Conservation (phyloP, 2,888 invertebrate species). For the Phasia obesa region DNA sequence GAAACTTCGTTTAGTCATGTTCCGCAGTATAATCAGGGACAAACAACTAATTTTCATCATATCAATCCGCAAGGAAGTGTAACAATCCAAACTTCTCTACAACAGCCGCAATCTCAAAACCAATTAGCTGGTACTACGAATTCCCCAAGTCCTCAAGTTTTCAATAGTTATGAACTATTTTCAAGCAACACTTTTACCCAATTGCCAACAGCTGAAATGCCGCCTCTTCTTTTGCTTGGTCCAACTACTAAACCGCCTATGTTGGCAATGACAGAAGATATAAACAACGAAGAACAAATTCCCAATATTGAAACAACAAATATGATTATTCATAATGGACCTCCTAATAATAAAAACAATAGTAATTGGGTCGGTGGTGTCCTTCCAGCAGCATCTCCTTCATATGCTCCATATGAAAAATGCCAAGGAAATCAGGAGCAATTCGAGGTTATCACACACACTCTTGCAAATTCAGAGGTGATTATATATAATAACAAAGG, state of each 20-base stretch:
- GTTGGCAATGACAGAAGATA: conserved; percentile 47
- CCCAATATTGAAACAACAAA: conserved; percentile 32
- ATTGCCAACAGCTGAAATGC: conserved; percentile 76
- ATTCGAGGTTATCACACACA: neutral
- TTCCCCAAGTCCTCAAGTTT: conserved; percentile 70
- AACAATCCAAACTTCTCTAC: conserved; percentile 40
- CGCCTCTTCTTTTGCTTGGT: conserved; percentile 60
- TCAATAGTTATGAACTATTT: conserved; percentile 81
- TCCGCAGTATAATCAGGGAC: conserved; percentile 47
- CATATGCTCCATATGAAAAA: conserved; percentile 56
- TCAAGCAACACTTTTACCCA: conserved; percentile 77
- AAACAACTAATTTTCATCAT: conserved; percentile 52
- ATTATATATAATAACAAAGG: neutral
- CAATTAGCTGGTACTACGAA: conserved; percentile 35
- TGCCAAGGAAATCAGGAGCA: conserved; percentile 31
- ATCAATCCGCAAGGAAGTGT: conserved; percentile 31
- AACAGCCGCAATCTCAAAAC: conserved; percentile 72
- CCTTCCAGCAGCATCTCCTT: conserved; percentile 25
- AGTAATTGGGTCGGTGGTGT: conserved; percentile 76
- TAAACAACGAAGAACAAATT: conserved; percentile 42
- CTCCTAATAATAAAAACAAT: conserved; percentile 48
- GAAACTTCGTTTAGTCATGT: conserved; percentile 64
- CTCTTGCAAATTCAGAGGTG: neutral
- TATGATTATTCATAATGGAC: conserved; percentile 39
- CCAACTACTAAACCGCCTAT: conserved; percentile 41